Conservation (phyloP, 2,888 invertebrate species). For the Euspilapteryx auroguttella region DNA sequence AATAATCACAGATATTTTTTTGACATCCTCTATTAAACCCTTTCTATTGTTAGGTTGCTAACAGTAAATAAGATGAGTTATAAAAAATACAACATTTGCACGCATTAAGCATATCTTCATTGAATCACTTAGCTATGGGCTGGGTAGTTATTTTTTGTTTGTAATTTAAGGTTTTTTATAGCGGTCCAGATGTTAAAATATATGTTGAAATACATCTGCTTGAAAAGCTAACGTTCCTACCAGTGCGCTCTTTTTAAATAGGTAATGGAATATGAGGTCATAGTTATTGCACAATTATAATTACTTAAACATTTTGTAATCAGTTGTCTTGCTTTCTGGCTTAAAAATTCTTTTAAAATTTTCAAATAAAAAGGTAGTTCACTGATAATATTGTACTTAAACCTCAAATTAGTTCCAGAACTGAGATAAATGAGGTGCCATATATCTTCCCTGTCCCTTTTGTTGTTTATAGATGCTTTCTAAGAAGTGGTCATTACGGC, state of each 20-base stretch:
- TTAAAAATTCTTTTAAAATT: too few species aligned
- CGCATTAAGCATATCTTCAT: constrained; percentile 34
- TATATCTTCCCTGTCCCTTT: constrained; percentile 38
- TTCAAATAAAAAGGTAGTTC: too few species aligned
- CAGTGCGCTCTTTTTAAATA: too few species aligned
- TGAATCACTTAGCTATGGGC: constrained; percentile 30
- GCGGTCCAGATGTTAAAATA: too few species aligned
- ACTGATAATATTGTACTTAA: constrained; percentile 34
- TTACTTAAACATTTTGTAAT: too few species aligned
- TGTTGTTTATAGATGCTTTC: constrained; percentile 28
- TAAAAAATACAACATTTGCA: constrained; percentile 35
- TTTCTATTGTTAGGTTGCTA: constrained; percentile 35
- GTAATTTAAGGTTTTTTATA: too few species aligned
- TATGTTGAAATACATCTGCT: too few species aligned
- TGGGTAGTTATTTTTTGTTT: too few species aligned
- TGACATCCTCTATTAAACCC: constrained; percentile 36
- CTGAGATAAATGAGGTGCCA: constrained; percentile 30
- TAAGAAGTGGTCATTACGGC: constrained; percentile 33
- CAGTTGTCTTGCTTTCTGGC: too few species aligned
- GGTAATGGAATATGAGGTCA: too few species aligned
- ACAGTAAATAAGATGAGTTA: constrained; percentile 21
- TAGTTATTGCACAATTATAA: too few species aligned
- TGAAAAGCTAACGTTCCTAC: too few species aligned
- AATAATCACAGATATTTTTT: constrained; percentile 48
- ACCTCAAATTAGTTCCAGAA: constrained; percentile 49